phyloP scores from a whole-genome alignment of 2,888 invertebrate genomes.

The Acanthosepion lycidas region DNA sequence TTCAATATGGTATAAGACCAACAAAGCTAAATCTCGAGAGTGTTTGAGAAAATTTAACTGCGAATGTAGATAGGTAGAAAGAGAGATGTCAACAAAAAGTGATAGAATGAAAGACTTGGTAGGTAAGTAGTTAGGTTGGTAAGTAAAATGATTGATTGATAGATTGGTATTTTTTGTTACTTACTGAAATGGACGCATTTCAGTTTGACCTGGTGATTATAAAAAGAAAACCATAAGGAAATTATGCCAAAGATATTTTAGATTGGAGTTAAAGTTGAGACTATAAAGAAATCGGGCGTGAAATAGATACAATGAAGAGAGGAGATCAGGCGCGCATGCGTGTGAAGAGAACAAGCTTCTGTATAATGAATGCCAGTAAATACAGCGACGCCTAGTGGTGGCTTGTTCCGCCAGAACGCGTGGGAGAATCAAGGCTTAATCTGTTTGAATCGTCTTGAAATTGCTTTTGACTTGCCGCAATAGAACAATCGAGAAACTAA shows the following conservation, averaged over 20 bases:
- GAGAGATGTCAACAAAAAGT: no score
- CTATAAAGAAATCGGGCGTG: background rate
- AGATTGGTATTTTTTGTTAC: no score
- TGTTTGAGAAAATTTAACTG: no score
- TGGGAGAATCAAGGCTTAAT: background rate
- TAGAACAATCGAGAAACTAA: background rate
- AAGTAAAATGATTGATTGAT: no score
- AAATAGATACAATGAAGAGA: background rate
- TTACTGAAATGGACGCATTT: no score
- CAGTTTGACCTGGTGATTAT: no score
- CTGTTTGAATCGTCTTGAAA: background rate
- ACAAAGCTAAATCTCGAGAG: no score
- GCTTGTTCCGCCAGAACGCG: background rate
- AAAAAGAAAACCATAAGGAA: background rate
- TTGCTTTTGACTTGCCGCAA: background rate
- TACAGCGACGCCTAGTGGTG: background rate
- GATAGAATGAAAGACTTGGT: no score
- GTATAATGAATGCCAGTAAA: background rate
- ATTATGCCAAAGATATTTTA: background rate
- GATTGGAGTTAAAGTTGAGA: background rate
- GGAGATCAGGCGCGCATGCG: background rate
- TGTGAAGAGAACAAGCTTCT: background rate
- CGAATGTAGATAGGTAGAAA: no score
- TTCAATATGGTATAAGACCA: no score
- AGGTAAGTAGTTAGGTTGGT: no score